Evolutionary conservation across 2,888 invertebrate species (phyloP), one percentile per base, ranked within the genome.

Genomic region (Malthinus flaveolus): DNA sequence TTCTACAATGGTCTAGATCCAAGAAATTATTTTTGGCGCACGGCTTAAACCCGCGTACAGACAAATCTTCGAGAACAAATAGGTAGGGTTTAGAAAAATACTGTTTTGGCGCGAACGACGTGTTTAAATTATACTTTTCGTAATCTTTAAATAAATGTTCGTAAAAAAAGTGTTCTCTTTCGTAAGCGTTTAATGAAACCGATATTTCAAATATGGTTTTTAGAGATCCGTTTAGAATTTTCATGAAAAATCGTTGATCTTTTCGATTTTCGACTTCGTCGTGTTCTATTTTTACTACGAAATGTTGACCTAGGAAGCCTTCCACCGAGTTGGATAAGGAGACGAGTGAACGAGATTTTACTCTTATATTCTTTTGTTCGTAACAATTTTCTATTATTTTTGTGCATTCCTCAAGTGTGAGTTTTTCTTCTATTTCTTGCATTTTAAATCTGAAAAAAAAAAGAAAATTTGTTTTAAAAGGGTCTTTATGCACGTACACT

Each of bases 1-100:
- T 74, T 32, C 79, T 66, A 8, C 80, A 82, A 62, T 84, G 83
- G 1, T 76, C 72, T 49, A 78, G 70, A 59, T 83, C 82, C 45
- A 83, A 81, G 1, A 70, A 56, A 10, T 10, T 9, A 9, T 15
- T 12, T 42, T 71, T 72, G 5, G 54, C 10, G 31, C 55, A 10
- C 63, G 58, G 1, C 65, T 54, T 57, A 49, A 65, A 75, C 0
- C 62, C 62, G 4, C 47, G 35, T 9, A 61, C 3, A 1, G 63
- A 57, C 35, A 75, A 59, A 62, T 75, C 72, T 53, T 75, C 73
- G 34, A 75, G 51, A 11, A 75, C 69, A 1, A 71, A 59, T 7
- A 66, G 48, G 37, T 68, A 63, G 0, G 68, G 64, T 35, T 68
- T 70, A 48, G 68, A 70, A 6, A 73, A 64, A 52, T 71, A 74